These are phyloP conservation scores for Hemaris fuciformis DNA, from an alignment of 2,888 invertebrate genomes.

Conservation along the genomic window DNA sequence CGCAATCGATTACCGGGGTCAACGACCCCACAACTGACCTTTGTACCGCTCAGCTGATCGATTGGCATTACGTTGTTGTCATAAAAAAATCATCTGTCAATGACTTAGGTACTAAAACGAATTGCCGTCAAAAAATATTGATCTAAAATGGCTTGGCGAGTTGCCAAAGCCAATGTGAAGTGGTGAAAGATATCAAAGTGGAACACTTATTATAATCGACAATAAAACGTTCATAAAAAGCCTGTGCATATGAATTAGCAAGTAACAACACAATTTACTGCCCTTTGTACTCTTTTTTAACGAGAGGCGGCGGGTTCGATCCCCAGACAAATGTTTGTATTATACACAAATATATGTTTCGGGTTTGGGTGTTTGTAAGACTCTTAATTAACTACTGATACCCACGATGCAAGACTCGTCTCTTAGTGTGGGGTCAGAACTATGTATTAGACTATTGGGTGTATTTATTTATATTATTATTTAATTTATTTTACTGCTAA, in stretches of 20 bases:
- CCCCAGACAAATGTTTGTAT: too few relatives aligned
- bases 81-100: conserved; percentile 22
- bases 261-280: not conserved
- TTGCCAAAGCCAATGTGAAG: not conserved
- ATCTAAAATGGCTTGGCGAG: not conserved
- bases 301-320: too few relatives aligned
- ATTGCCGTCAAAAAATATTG: not conserved
- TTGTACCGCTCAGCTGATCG: conserved; percentile 76
- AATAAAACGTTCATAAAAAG: not conserved
- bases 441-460: too few relatives aligned
- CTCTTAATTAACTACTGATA: too few relatives aligned
- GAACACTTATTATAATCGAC: too few relatives aligned
- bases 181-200: too few relatives aligned
- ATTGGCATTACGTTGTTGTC: conserved; percentile 35
- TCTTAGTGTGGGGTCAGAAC: too few relatives aligned
- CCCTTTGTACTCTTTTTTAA: not conserved
- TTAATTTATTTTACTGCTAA: not conserved
- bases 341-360: too few relatives aligned
- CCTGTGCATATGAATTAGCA: too few relatives aligned
- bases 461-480: not conserved
- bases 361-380: too few relatives aligned
- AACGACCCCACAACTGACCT: conserved; percentile 77
- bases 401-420: too few relatives aligned
- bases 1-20: conserved; percentile 75
- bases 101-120: not conserved